A percentile compares a stretch with the other conserved stretches of the same genome.
phyloP scores from a whole-genome alignment of 2,113 vertebrate species.

The Tachycineta bicolor region DNA sequence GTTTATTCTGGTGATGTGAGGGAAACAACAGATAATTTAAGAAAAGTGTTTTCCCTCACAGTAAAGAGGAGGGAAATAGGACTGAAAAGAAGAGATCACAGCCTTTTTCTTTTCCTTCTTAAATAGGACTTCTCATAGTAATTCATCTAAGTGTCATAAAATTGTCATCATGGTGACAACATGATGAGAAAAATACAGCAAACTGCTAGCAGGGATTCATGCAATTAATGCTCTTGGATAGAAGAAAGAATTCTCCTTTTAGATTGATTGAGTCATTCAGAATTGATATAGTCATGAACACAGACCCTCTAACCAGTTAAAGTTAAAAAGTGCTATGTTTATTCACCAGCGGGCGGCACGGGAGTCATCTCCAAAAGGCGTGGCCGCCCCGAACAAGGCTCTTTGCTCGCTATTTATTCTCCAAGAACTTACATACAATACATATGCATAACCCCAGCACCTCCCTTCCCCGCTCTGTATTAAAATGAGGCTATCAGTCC shows the following conservation, averaged over 20 bases:
- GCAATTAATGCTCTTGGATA: neutral
- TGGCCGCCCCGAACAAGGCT: no score
- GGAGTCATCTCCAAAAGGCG: no score
- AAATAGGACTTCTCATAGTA: neutral
- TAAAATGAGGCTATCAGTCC: no score
- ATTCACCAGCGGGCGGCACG: no score
- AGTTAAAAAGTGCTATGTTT: no score
- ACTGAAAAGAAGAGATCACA: neutral
- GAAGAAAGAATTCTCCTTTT: neutral
- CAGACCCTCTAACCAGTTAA: no score
- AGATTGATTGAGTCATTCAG: no score
- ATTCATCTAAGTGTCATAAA: neutral
- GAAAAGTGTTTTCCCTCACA: neutral
- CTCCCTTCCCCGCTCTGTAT: no score
- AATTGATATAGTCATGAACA: no score
- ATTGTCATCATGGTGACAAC: neutral
- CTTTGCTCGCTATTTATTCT: no score
- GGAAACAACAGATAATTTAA: neutral
- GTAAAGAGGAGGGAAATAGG: neutral
- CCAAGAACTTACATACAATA: no score
- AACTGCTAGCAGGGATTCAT: neutral
- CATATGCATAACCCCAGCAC: no score
- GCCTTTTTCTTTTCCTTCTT: neutral
- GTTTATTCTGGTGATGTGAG: neutral
- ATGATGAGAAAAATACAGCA: neutral